Conservation (phyloP, 2,888 invertebrate species). For the Pandemis corylana region DNA sequence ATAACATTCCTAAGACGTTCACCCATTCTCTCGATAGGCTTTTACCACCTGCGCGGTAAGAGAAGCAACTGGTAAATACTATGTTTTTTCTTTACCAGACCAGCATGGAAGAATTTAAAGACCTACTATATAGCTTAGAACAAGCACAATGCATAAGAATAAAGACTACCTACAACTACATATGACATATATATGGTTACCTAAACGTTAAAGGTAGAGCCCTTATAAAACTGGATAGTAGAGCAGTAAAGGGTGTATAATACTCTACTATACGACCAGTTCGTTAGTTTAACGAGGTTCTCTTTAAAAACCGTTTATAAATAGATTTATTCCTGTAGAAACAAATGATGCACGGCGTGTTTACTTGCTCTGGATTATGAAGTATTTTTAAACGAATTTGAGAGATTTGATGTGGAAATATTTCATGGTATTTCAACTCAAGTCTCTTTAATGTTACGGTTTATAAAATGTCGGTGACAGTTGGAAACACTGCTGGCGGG, state of each 20-base stretch:
- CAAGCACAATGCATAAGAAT: too few relatives aligned
- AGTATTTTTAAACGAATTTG: conserved; percentile 9
- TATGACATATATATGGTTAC: not conserved
- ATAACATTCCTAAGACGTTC: too few relatives aligned
- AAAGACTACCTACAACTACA: not conserved
- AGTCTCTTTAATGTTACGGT: not conserved
- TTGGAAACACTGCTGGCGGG: too few relatives aligned
- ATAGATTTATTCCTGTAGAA: conserved; percentile 18
- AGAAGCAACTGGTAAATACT: too few relatives aligned
- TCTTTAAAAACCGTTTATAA: conserved; percentile 12
- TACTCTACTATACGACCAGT: conserved; percentile 15
- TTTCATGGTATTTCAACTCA: not conserved
- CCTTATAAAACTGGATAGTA: not conserved
- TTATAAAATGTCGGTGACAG: too few relatives aligned
- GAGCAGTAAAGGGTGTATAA: conserved; percentile 5
- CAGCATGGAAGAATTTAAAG: too few relatives aligned
- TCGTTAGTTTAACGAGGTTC: conserved; percentile 26
- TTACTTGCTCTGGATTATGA: conserved; percentile 14
- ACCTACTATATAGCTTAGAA: too few relatives aligned
- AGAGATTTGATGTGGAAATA: not conserved
- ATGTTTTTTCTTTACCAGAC: too few relatives aligned
- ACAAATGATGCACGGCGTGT: conserved; percentile 3
- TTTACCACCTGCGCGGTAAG: too few relatives aligned
- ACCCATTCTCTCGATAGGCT: too few relatives aligned
- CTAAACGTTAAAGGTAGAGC: not conserved